Evolutionary conservation across 2,797 vertebrate genomes (phyloP).

Genomic region (Xerus rutilus): DNA sequence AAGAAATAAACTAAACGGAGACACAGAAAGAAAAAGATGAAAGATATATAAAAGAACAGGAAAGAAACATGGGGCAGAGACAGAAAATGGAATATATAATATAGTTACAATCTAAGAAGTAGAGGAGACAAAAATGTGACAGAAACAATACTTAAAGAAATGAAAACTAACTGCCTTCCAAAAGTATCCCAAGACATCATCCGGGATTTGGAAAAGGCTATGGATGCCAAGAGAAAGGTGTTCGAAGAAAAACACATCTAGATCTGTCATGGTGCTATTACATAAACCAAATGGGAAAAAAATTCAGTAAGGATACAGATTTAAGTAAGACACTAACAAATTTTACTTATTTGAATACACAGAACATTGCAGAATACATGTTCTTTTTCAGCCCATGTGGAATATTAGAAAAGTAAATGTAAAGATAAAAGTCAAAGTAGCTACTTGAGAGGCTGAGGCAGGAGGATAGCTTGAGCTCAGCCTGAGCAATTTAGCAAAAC

Average conservation of each 20-base stretch:
- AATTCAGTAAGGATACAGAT: background rate
- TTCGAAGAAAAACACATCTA: background rate
- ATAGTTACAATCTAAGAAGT: background rate
- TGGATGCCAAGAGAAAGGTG: background rate
- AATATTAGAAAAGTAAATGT: background rate
- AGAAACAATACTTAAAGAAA: background rate
- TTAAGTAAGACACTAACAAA: background rate
- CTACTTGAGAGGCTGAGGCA: background rate
- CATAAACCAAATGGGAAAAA: background rate
- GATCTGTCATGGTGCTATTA: background rate
- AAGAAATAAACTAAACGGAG: constrained; percentile 50
- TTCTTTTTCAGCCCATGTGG: background rate
- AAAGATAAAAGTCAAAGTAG: background rate
- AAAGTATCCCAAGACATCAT: background rate
- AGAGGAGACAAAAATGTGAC: background rate
- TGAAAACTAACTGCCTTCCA: background rate
- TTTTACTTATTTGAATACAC: background rate
- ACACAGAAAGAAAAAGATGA: background rate
- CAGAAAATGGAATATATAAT: background rate
- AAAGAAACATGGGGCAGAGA: background rate
- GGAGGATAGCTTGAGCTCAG: background rate
- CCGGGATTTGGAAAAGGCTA: background rate
- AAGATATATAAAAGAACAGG: background rate
- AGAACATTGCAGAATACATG: background rate
- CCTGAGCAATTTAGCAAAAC: background rate